Conservation (phyloP, 2,797 vertebrate genomes). For the Pempheris klunzingeri region DNA sequence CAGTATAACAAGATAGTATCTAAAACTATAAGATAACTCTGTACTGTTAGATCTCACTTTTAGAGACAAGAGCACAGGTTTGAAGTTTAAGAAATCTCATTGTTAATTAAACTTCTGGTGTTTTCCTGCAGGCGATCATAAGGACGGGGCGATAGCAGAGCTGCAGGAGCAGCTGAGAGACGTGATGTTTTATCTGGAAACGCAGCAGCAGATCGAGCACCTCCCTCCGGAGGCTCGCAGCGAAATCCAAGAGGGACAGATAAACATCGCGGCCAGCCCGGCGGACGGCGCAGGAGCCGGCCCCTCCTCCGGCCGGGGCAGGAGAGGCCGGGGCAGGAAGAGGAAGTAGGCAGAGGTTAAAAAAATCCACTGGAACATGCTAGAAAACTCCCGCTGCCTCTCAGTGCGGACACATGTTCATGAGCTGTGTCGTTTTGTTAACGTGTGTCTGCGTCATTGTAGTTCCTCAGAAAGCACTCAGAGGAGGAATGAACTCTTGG, state of each 20-base stretch:
- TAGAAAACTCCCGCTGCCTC: slow-evolving; percentile 11
- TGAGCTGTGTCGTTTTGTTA: background rate
- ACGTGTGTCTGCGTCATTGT: slow-evolving; percentile 13
- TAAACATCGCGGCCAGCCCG: slow-evolving; percentile 90
- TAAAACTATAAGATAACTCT: too few relatives aligned
- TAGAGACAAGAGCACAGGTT: too few relatives aligned
- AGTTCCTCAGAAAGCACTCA: background rate
- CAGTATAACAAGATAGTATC: too few relatives aligned
- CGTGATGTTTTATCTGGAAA: slow-evolving; percentile 97
- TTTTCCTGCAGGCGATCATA: slow-evolving; percentile 79
- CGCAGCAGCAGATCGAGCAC: slow-evolving; percentile 94
- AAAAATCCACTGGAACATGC: slow-evolving; percentile 4
- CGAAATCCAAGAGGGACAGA: slow-evolving; percentile 97
- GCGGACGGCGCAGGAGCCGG: slow-evolving; percentile 53
- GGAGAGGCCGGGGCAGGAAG: slow-evolving; percentile 92
- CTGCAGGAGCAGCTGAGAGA: slow-evolving; percentile 97
- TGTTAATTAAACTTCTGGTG: too few relatives aligned
- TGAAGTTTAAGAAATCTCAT: too few relatives aligned
- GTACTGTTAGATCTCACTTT: too few relatives aligned
- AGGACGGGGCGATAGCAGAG: slow-evolving; percentile 90
- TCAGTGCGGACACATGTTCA: slow-evolving; percentile 4
- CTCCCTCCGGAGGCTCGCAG: slow-evolving; percentile 91
- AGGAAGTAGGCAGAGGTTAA: slow-evolving; percentile 86
- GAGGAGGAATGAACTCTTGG: background rate
- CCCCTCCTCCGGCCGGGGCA: slow-evolving; percentile 78